Conservation (phyloP, 2,113 vertebrate genomes). For the Nematolebias whitei region DNA sequence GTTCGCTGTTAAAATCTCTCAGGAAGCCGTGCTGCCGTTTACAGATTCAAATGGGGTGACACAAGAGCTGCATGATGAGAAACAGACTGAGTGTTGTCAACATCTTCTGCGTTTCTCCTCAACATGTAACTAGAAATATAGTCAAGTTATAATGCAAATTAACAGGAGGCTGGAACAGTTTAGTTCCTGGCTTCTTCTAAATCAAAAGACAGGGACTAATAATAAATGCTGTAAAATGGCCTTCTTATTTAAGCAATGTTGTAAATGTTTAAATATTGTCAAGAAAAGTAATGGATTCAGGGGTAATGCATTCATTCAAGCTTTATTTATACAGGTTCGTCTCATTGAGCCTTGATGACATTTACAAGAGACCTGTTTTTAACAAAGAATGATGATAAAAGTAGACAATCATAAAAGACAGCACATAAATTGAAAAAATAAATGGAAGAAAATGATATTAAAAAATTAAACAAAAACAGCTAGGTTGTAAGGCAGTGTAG, state of each 20-base stretch:
- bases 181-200: not conserved
- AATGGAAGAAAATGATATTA: too few species aligned
- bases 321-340: too few species aligned
- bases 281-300: too few species aligned
- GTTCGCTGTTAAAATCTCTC: conserved; percentile 22
- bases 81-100: conserved; percentile 2
- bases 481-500: too few species aligned
- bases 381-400: too few species aligned
- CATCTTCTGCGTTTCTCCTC: not conserved
- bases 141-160: not conserved
- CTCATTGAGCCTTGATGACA: too few species aligned
- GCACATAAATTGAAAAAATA: too few species aligned
- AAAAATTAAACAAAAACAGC: too few species aligned
- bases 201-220: not conserved
- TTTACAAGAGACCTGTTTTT: too few species aligned
- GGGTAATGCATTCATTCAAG: too few species aligned
- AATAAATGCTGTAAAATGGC: not conserved
- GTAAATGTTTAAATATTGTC: too few species aligned
- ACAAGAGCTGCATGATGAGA: not conserved
- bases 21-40: conserved; percentile 9
- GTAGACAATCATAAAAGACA: too few species aligned
- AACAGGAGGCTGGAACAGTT: not conserved
- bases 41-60: conserved; percentile 4
- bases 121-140: conserved; percentile 1
- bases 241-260: not conserved